Conservation (phyloP, 2,113 vertebrate genomes). For the Urocolius indicus region DNA sequence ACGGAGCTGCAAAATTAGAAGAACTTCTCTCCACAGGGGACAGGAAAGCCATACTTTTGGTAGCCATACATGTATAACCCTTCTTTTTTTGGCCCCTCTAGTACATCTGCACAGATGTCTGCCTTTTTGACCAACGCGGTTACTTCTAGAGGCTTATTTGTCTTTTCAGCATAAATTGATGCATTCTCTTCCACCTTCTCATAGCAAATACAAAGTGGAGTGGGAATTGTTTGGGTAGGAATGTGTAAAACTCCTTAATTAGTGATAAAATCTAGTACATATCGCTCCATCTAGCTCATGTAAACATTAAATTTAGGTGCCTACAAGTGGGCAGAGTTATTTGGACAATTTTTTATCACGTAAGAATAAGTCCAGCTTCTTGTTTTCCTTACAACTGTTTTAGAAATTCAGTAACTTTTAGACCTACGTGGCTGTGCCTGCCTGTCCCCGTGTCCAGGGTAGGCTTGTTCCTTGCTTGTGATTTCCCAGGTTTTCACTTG, state of each 20-base stretch:
- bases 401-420: background rate
- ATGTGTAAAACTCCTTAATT: background rate
- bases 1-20: background rate
- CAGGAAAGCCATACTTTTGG: background rate
- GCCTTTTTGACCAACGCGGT: background rate
- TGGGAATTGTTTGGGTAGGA: background rate
- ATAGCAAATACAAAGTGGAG: background rate
- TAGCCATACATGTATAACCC: background rate
- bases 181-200: background rate
- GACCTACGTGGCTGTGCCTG: background rate
- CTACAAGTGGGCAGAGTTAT: background rate
- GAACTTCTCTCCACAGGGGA: background rate
- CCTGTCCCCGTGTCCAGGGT: background rate
- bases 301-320: background rate
- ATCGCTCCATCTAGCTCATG: background rate
- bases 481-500: background rate
- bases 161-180: background rate
- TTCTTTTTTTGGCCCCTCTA: background rate
- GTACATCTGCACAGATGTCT: background rate
- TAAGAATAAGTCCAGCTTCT: background rate
- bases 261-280: background rate
- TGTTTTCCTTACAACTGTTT: background rate
- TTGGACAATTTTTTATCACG: background rate
- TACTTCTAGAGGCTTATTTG: background rate
- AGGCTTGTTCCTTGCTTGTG: background rate